Base-by-base conservation (phyloP, 2,888 invertebrate genomes). In the Drosophila mettleri region DNA sequence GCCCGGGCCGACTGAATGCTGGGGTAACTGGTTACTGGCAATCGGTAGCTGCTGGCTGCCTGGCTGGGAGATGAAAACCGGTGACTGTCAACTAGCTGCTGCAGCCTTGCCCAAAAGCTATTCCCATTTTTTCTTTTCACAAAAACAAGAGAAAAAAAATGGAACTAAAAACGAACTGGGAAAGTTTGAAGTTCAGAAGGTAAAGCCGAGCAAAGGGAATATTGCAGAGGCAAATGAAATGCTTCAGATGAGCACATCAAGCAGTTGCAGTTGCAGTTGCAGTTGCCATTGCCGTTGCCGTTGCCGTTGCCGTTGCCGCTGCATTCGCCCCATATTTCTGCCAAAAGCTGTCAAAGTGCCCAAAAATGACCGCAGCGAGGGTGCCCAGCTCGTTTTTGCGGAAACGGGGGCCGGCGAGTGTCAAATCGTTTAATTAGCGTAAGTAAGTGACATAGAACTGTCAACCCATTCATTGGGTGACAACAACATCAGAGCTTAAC, bases 381-480 rank as follows among this genome's bases (percentile, higher is more conserved):
- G 48, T 24, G 48, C 8, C 31, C 20, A 12, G 20, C 43, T 43
- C 22, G 8, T n/a, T 22, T 14, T 41, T n/a, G n/a, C n/a, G 33
- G 29, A 14, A 22, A 16, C 10, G 29, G 16, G 18, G 24, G 34
- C 7, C 8, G 22, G 43, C 3, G 20, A 31, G 2, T 24, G 34
- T 14, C 33, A 53, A 58, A 73, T 24, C 76, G 78, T 77, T 83
- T 86, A 83, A 86, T 83, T 83, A 83, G 86, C 86, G 86, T 84
- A 84, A 86, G 83, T 83, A 86, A 81, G 79, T 84, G 84, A 66
- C 84, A 80, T 60, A 72, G 59, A 69, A 75, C 73, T 81, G 78
- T 69, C 78, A 63, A 61, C 54, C 58, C 49, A 60, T 63, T 70
- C 62, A 72, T 61, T 76, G 76, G 72, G 76, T 72, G 72, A 52